Percentiles rank a stretch among this genome's conserved stretches.
Evolutionary conservation across 2,797 vertebrate species (phyloP).

Genomic region (Anomalospiza imberbis): DNA sequence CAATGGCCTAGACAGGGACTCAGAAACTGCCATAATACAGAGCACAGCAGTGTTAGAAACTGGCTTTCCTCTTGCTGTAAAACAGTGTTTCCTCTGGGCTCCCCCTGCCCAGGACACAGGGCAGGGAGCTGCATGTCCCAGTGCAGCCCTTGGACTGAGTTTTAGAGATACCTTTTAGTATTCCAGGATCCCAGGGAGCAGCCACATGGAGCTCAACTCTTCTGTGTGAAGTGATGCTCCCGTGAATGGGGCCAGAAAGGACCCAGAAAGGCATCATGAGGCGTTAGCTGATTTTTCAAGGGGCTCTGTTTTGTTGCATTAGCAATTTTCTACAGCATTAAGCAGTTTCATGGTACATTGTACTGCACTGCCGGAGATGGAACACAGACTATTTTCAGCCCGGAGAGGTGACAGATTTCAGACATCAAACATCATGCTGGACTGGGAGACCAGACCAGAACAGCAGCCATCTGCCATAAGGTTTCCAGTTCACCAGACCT

Average conservation of each 20-base stretch:
- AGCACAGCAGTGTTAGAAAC: not conserved
- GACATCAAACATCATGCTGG: not conserved
- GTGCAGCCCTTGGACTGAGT: not conserved
- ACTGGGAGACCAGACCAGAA: not conserved
- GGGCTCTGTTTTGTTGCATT: conserved; percentile 23
- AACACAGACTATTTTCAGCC: not conserved
- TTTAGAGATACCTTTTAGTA: not conserved
- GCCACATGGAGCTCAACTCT: not conserved
- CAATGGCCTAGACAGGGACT: not conserved
- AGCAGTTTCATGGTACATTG: conserved; percentile 45
- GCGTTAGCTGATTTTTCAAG: conserved; percentile 38
- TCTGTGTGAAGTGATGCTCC: not conserved
- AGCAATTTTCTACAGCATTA: conserved; percentile 63
- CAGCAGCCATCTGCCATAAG: not conserved
- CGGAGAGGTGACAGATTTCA: not conserved
- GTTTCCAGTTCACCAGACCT: not conserved
- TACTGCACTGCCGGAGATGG: conserved; percentile 24
- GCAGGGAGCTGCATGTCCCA: not conserved
- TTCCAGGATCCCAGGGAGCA: no score
- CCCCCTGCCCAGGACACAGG: not conserved
- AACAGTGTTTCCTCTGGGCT: not conserved
- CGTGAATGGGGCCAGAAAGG: not conserved
- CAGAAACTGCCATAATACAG: not conserved
- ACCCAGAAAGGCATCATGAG: not conserved
- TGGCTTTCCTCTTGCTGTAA: not conserved